Percentiles rank a stretch among this genome's conserved stretches.
These are phyloP conservation scores for Nycticryphes semicollaris DNA, from an alignment of 2,113 vertebrate genomes.

Conservation along the genomic window DNA sequence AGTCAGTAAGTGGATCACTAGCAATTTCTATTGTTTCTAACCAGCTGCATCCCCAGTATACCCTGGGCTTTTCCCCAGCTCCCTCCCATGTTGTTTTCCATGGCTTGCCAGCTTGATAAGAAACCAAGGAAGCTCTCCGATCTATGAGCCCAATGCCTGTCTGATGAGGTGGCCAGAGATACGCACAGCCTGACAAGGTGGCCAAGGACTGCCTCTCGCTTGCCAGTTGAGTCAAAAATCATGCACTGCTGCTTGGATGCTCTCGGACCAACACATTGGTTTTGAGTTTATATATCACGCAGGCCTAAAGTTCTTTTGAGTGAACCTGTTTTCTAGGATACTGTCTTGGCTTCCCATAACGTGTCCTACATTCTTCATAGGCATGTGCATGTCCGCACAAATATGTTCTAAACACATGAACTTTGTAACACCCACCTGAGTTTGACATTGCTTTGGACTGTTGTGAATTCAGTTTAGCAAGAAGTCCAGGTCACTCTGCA, in stretches of 20 bases:
- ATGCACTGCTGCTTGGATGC: neutral
- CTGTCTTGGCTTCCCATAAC: neutral
- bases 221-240: neutral
- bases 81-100: neutral
- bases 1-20: neutral
- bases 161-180: neutral
- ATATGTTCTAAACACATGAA: neutral
- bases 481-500: neutral
- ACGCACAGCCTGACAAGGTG: neutral
- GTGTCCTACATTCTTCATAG: neutral
- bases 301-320: neutral
- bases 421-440: neutral
- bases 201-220: neutral
- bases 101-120: neutral
- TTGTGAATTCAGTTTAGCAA: neutral
- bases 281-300: neutral
- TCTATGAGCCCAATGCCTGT: neutral
- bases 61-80: neutral
- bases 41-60: neutral
- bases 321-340: neutral
- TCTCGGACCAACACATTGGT: neutral
- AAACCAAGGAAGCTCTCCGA: neutral
- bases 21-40: neutral
- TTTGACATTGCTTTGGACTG: neutral
- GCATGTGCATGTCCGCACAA: rapidly evolving